A percentile compares a stretch with the other conserved stretches of the same genome.
These are phyloP conservation scores for Perca schrenkii DNA, from an alignment of 2,113 vertebrate genomes.

Conservation along the genomic window DNA sequence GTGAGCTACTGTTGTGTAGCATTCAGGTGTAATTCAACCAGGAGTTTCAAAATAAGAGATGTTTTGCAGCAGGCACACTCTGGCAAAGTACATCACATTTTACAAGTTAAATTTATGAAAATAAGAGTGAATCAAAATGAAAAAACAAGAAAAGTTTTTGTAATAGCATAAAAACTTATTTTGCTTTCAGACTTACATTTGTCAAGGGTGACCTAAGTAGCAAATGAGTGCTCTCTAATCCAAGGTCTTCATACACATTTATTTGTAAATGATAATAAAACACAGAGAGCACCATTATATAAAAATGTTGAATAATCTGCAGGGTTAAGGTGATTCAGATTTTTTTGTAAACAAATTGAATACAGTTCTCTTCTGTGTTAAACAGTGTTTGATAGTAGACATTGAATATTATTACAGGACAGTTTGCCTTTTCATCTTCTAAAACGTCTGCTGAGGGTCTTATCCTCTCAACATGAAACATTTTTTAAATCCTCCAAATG, in stretches of 20 bases:
- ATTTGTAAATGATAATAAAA: not conserved
- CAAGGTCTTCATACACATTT: not conserved
- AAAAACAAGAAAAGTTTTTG: not conserved
- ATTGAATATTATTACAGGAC: conserved; percentile 18
- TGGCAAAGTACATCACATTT: not conserved
- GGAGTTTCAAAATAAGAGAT: not conserved
- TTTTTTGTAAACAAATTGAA: conserved; percentile 14
- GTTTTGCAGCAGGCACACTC: not conserved
- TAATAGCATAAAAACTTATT: not conserved
- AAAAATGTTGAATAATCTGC: not conserved
- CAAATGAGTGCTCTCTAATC: not conserved
- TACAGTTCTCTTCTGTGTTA: not conserved
- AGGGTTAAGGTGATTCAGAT: not conserved
- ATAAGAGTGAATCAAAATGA: not conserved
- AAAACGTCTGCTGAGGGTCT: conserved; percentile 17
- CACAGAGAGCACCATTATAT: not conserved
- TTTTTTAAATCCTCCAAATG: conserved; percentile 54
- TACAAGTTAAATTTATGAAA: not conserved
- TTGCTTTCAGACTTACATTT: not conserved
- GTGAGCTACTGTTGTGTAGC: not conserved
- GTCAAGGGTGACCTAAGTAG: not conserved
- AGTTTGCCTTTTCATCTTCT: conserved; percentile 31
- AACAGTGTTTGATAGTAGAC: not conserved
- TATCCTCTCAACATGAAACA: conserved; percentile 38
- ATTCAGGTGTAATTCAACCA: not conserved